Evolutionary conservation across 2,888 invertebrate genomes (phyloP), one percentile per base, ranked within the genome.

Genomic region (Iselma pallidipennis): DNA sequence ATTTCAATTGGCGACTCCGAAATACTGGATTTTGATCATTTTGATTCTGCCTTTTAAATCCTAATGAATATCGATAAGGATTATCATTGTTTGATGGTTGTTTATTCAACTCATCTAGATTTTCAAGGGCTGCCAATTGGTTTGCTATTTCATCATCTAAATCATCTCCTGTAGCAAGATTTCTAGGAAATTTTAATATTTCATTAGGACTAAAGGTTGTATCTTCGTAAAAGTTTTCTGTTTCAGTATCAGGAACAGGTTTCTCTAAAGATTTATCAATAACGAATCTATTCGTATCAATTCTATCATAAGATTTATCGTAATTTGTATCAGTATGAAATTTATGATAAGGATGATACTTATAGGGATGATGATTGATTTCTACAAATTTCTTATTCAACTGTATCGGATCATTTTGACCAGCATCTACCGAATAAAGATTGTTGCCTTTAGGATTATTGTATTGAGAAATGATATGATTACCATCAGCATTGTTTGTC

Each of bases 381-480:
- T 37, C 37, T 5, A 37, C 16, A 37, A 37, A 37, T 16, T 37
- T 37, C 16, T 37, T 16, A 37, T 37, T 37, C 2, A 2, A 6
- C 7, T 37, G 37, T 10, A 37, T 37, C 7, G 37, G 37, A 37
- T 16, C 37, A 16, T 54, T 51, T 21, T 51, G 53, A 16, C 61
- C 61, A 6, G 26, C 49, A 50, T 61, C 55, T 1, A 61, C 61
- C 2, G 61, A 57, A 50, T 57, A 49, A 4, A 61, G 51, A 50
- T 28, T 50, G 33, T 61, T 61, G 10, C 61, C 61, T 6, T 26
- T 23, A 19, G 61, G 57, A 45, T 57, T 57, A 29, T 61, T 61
- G 31, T 48, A n/a, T n/a, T n/a, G n/a, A n/a, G n/a, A n/a, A n/a
- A n/a, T n/a, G n/a, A n/a, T n/a, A n/a, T n/a, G n/a, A n/a, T n/a